These are phyloP conservation scores for Eriosoma lanigerum DNA, from an alignment of 1,140 invertebrate genomes.

Conservation along the genomic window DNA sequence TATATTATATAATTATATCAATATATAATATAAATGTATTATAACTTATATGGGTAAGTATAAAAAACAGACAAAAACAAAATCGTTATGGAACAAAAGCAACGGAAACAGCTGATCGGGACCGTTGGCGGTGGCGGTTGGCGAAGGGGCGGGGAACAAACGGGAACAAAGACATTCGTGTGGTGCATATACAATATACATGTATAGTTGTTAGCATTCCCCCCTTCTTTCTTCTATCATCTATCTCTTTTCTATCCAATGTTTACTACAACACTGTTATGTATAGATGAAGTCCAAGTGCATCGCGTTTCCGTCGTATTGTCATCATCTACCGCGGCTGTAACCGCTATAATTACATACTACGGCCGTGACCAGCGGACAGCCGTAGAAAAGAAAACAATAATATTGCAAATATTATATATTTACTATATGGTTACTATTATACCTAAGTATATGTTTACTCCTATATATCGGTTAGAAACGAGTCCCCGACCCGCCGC, in stretches of 20 bases:
- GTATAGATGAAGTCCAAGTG: too few relatives aligned
- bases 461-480: too few relatives aligned
- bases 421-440: too few relatives aligned
- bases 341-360: neutral
- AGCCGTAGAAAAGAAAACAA: too few relatives aligned
- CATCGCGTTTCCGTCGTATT: too few relatives aligned
- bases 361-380: too few relatives aligned
- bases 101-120: conserved; percentile 40
- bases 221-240: conserved; percentile 25
- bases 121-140: neutral
- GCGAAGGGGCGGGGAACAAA: neutral
- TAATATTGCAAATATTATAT: too few relatives aligned
- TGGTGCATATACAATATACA: conserved; percentile 6
- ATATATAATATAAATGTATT: too few relatives aligned
- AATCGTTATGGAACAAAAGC: conserved; percentile 51
- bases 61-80: neutral
- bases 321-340: neutral
- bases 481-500: too few relatives aligned
- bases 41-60: too few relatives aligned
- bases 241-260: neutral
- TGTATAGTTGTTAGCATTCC: conserved; percentile 25
- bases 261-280: neutral
- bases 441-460: too few relatives aligned
- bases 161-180: conserved; percentile 42
- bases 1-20: too few relatives aligned